Percentiles rank a stretch among this genome's conserved stretches.
These are phyloP conservation scores for Echeneis naucrates DNA, from an alignment of 2,797 vertebrate genomes.

Conservation along the genomic window DNA sequence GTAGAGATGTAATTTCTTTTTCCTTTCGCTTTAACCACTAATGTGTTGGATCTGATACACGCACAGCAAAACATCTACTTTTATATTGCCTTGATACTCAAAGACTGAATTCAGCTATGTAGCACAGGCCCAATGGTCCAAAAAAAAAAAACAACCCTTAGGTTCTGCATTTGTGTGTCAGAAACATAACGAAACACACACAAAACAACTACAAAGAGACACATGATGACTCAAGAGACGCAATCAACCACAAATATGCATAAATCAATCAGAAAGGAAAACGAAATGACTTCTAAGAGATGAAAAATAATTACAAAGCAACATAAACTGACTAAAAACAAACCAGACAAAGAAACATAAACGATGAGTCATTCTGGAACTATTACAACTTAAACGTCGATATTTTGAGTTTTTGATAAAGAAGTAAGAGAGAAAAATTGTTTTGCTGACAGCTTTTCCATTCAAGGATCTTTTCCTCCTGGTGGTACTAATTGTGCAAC, in stretches of 20 bases:
- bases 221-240: background rate
- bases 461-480: conserved; percentile 10
- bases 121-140: no score
- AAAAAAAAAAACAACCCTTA: background rate
- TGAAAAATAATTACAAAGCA: no score
- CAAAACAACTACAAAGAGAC: background rate
- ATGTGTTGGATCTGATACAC: background rate
- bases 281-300: no score
- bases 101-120: background rate
- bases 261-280: no score
- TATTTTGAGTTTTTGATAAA: no score
- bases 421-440: background rate
- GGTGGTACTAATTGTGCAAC: conserved; percentile 32
- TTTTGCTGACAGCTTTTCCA: conserved; percentile 4
- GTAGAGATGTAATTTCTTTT: background rate
- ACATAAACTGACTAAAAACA: background rate
- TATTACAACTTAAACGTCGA: background rate
- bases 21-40: background rate
- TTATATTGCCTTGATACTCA: background rate
- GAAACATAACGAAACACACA: background rate
- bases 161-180: no score
- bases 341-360: background rate
- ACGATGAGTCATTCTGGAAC: no score
- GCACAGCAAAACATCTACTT: no score
- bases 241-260: background rate